Evolutionary conservation across 2,797 vertebrate species (phyloP), one percentile per base, ranked within the genome.

Genomic region (Epinephelus awoara): DNA sequence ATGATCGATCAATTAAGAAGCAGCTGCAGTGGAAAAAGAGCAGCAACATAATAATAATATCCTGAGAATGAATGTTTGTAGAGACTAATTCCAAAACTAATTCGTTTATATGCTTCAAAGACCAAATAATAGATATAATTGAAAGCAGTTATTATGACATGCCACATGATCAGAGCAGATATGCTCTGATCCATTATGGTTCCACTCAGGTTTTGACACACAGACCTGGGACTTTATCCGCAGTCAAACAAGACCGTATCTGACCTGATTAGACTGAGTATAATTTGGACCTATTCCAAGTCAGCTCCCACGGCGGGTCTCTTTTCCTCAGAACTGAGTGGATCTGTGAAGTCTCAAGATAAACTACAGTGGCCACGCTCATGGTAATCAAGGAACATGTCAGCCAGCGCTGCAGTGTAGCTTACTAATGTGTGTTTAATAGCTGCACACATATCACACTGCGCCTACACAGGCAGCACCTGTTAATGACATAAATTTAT

Each of bases 161-260:
- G n/a, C 19, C 55, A 58, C 2, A 2, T 38, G n/a, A 68, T 57
- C 51, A 56, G 29, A 70, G 21, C 14, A 56, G 18, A 67, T 54
- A 29, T 13, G 13, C 42, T 64, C n/a, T 1, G 46, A 51, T 73
- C 49, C 25, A 40, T 47, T 40, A 17, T 5, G 3, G 42, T 19
- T 46, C 21, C 18, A 50, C 21, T 42, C 4, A 0, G 21, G 27
- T 44, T 61, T 42, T 58, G 29, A 61, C n/a, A 27, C 27, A 50
- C 18, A 12, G 21, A 58, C 51, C 59, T 57, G 23, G 50, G 44
- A 42, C 9, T 38, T 1, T 34, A 34, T 2, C n/a, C 11, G 18
- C 18, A 61, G 34, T 42, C 57, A 73, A 67, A 62, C 27, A 18
- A 73, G 38, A 67, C n/a, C 76, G 23, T 17, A 65, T 29, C 54